A percentile compares a stretch with the other conserved stretches of the same genome.
phyloP scores from a whole-genome alignment of 2,888 invertebrate species.

The Baccha elongata region DNA sequence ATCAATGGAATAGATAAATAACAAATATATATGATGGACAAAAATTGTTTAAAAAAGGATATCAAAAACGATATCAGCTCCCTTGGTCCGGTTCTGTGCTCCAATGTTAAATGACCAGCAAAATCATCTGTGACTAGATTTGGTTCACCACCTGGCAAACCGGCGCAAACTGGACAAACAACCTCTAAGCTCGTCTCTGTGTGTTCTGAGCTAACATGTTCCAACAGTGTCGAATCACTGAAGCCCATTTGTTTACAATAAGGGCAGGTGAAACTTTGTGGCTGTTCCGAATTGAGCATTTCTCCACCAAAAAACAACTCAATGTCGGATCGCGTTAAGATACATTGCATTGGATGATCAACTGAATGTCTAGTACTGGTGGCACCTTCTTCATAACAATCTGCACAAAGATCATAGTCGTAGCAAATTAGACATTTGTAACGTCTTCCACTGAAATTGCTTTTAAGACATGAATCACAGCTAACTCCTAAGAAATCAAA shows the following conservation, averaged over 20 bases:
- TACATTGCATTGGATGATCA: slow-evolving; percentile 99
- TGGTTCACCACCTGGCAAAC: slow-evolving; percentile 97
- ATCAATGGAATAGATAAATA: too few species aligned
- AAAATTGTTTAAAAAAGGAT: slow-evolving; percentile 86
- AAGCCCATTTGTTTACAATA: slow-evolving; percentile 98
- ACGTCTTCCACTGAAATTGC: slow-evolving; percentile 97
- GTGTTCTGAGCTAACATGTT: slow-evolving; percentile 95
- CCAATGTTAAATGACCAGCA: slow-evolving; percentile 96
- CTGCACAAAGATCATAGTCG: slow-evolving; percentile 99
- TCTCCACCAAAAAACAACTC: slow-evolving; percentile 98
- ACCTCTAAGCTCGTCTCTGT: slow-evolving; percentile 96
- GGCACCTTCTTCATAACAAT: slow-evolving; percentile 96
- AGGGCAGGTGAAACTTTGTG: slow-evolving; percentile 98
- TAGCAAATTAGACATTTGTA: slow-evolving; percentile 99
- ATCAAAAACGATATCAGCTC: slow-evolving; percentile 95
- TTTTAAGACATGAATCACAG: slow-evolving; percentile 99
- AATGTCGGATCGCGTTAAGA: slow-evolving; percentile 97
- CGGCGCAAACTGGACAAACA: slow-evolving; percentile 99
- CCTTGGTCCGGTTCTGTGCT: slow-evolving; percentile 94
- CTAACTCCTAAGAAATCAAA: too few species aligned
- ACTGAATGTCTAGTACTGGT: slow-evolving; percentile 95
- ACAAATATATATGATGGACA: too few species aligned
- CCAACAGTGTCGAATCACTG: slow-evolving; percentile 94
- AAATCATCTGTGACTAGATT: slow-evolving; percentile 99
- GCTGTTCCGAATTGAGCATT: slow-evolving; percentile 94